Percentiles rank a stretch among this genome's conserved stretches.
Conservation (phyloP, 2,888 invertebrate species). For the Amiota mariae region DNA sequence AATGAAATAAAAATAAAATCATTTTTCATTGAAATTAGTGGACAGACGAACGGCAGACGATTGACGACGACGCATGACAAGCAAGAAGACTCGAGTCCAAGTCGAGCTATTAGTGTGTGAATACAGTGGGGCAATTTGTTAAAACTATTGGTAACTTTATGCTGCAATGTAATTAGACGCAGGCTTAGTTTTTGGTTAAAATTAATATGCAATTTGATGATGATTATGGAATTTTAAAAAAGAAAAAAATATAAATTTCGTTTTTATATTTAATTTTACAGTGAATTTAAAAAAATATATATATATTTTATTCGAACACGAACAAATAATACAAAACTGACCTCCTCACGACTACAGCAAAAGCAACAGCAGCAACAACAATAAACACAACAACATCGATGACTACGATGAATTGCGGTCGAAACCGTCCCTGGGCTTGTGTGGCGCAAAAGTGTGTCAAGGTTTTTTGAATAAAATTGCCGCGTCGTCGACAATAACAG, state of each 20-base stretch:
- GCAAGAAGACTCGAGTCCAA: constrained; percentile 20
- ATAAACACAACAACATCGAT: constrained; percentile 33
- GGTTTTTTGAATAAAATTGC: constrained; percentile 70
- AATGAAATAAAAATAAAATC: too few relatives aligned
- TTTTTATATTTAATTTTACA: constrained; percentile 33
- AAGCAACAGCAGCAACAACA: constrained; percentile 37
- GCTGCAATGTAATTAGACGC: neutral
- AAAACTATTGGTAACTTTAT: constrained; percentile 2
- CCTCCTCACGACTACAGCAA: constrained; percentile 50
- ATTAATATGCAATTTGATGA: constrained; percentile 59
- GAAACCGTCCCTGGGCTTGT: constrained; percentile 68
- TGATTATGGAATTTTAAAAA: constrained; percentile 34
- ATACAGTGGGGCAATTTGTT: constrained; percentile 24
- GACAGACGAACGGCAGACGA: too few relatives aligned
- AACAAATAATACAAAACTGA: constrained; percentile 50
- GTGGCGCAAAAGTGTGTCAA: constrained; percentile 70
- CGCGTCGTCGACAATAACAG: constrained; percentile 55
- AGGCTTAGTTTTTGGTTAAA: neutral
- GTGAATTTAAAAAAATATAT: neutral
- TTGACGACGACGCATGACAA: too few relatives aligned
- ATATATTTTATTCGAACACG: neutral
- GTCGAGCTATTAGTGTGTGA: constrained; percentile 32
- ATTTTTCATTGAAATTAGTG: too few relatives aligned
- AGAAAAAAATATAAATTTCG: constrained; percentile 16
- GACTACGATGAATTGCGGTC: constrained; percentile 66